Conservation (phyloP, 2,113 vertebrate genomes). For the Neofelis nebulosa region DNA sequence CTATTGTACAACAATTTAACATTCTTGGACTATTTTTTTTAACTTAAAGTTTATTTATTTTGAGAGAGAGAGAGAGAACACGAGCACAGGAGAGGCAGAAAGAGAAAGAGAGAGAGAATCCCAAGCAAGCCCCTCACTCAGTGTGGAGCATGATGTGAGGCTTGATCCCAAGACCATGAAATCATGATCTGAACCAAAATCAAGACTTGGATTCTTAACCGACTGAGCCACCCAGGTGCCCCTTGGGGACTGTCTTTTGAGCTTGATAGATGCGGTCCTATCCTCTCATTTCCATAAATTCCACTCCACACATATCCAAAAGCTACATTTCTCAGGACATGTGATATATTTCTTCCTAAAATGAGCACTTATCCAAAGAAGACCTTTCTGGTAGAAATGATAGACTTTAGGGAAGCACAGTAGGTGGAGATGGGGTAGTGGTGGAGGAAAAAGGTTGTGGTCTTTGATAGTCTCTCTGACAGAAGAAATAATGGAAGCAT, state of each 20-base stretch:
- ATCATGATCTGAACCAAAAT: no score
- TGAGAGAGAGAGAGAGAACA: no score
- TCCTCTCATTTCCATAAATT: neutral
- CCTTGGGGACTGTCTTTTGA: neutral
- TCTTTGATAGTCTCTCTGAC: neutral
- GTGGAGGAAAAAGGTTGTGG: neutral
- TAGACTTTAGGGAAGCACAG: neutral
- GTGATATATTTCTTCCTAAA: neutral
- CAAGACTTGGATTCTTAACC: no score
- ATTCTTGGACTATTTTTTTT: neutral
- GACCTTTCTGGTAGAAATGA: neutral
- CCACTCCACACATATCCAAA: neutral
- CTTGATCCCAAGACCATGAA: no score
- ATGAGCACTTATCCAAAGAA: neutral
- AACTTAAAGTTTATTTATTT: no score
- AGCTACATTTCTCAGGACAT: neutral
- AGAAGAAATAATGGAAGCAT: neutral
- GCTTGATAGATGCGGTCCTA: neutral
- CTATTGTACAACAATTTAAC: neutral
- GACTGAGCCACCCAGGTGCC: no score
- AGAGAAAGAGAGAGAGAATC: no score
- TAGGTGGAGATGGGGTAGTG: neutral
- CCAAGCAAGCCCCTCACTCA: no score
- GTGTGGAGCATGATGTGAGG: no score
- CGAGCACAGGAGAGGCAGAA: no score